A percentile compares a stretch with the other conserved stretches of the same genome.
Conservation (phyloP, 2,888 invertebrate species). For the Phrixothrix hirtus region DNA sequence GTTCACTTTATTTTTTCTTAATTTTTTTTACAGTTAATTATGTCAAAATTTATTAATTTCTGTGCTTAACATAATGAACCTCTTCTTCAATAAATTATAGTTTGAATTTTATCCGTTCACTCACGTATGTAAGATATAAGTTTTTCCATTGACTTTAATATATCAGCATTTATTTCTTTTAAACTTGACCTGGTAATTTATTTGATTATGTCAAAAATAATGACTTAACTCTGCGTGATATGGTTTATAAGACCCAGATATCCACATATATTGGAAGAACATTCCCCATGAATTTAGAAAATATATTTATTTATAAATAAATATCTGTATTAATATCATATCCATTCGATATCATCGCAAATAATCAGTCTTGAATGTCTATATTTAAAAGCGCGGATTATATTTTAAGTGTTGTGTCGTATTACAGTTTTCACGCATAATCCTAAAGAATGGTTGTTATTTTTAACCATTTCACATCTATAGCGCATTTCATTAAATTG, state of each 20-base stretch:
- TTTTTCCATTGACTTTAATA: slow-evolving; percentile 14
- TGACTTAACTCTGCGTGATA: slow-evolving; percentile 15
- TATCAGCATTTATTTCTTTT: slow-evolving; percentile 10
- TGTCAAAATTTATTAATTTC: slow-evolving; percentile 10
- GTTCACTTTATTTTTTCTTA: slow-evolving; percentile 1
- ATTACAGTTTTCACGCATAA: no score
- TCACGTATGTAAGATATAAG: slow-evolving; percentile 11
- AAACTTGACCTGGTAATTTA: slow-evolving; percentile 9
- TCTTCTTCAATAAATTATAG: slow-evolving; percentile 14
- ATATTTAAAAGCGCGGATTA: no score
- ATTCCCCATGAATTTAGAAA: not conserved
- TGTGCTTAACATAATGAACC: slow-evolving; percentile 12
- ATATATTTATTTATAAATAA: not conserved
- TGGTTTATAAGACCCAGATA: slow-evolving; percentile 11
- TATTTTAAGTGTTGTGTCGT: no score
- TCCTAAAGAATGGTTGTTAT: no score
- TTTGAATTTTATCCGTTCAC: slow-evolving; percentile 12
- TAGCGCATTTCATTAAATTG: no score
- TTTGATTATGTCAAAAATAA: slow-evolving; percentile 21
- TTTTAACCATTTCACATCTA: no score
- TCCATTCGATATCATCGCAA: no score
- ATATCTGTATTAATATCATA: no score
- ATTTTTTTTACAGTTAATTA: slow-evolving; percentile 6
- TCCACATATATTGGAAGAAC: not conserved
- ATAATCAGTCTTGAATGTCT: no score